Percentiles rank a stretch among this genome's conserved stretches.
phyloP scores from a whole-genome alignment of 2,888 invertebrate species.

The Melinaea marsaeus region DNA sequence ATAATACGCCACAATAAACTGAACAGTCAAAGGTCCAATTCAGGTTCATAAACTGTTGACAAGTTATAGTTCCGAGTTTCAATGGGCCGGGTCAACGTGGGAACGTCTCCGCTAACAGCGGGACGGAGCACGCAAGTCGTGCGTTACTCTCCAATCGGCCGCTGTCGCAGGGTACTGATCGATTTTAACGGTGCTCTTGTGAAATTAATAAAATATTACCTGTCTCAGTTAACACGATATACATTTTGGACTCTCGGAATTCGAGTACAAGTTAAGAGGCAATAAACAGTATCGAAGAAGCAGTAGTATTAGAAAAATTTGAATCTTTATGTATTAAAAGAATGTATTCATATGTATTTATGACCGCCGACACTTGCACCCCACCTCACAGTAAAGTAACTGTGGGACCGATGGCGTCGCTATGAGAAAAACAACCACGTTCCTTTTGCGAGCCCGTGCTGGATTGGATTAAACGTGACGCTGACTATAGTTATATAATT shows the following conservation, averaged over 20 bases:
- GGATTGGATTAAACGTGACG: not conserved
- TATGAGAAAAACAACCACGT: slow-evolving; percentile 5
- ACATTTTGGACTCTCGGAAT: not conserved
- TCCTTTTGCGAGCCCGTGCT: not conserved
- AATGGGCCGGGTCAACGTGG: slow-evolving; percentile 24
- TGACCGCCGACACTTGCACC: not conserved
- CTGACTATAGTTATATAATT: not conserved
- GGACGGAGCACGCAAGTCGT: slow-evolving; percentile 34
- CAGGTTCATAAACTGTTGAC: slow-evolving; percentile 6
- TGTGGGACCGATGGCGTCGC: slow-evolving; percentile 6
- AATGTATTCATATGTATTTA: not conserved
- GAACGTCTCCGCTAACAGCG: slow-evolving; percentile 20
- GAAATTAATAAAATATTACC: slow-evolving; percentile 1
- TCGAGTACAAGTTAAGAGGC: not conserved
- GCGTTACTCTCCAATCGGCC: slow-evolving; percentile 34
- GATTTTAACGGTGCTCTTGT: slow-evolving; percentile 25
- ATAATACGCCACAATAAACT: not conserved
- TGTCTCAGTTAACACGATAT: not conserved
- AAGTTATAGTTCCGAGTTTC: not conserved
- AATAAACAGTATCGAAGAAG: not conserved
- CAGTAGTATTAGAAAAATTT: not conserved
- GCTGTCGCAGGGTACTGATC: slow-evolving; percentile 31
- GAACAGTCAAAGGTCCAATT: slow-evolving; percentile 2
- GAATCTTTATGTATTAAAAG: not conserved
- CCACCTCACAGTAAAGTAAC: not conserved